Conservation (phyloP, 1,140 invertebrate genomes). For the Cardiocondyla obscurior region DNA sequence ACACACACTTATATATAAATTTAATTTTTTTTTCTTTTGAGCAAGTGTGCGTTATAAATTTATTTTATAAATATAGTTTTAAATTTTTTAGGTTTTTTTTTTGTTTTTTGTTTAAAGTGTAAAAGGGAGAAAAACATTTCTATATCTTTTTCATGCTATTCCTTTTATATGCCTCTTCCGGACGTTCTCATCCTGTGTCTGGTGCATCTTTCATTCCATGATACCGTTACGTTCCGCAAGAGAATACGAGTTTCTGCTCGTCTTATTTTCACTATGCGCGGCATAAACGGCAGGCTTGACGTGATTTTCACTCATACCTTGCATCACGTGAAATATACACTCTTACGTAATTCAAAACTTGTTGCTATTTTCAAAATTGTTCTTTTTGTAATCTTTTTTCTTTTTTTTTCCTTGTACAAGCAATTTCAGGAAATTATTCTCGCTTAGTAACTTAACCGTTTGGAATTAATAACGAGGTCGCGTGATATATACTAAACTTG, state of each 20-base stretch:
- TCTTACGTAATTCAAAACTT: conserved; percentile 32
- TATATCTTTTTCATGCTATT: background rate
- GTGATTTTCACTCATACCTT: conserved; percentile 42
- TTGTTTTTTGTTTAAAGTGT: background rate
- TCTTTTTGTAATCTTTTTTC: background rate
- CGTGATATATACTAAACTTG: background rate
- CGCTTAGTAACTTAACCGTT: background rate
- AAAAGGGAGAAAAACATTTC: background rate
- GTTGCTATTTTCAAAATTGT: background rate
- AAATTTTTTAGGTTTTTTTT: background rate
- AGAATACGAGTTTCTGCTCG: conserved; percentile 34
- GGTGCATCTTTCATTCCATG: background rate
- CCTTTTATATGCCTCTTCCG: background rate
- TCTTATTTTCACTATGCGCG: conserved; percentile 15
- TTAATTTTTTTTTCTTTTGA: background rate
- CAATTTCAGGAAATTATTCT: background rate
- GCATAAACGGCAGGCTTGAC: background rate
- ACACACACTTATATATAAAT: background rate
- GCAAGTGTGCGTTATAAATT: background rate
- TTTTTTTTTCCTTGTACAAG: background rate
- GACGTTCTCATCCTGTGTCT: background rate
- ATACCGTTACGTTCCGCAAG: conserved; percentile 33
- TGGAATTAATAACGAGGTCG: background rate
- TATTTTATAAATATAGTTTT: background rate
- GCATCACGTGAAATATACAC: conserved; percentile 6